These are phyloP conservation scores for Centropus unirufus DNA, from an alignment of 2,113 vertebrate genomes.

Conservation along the genomic window DNA sequence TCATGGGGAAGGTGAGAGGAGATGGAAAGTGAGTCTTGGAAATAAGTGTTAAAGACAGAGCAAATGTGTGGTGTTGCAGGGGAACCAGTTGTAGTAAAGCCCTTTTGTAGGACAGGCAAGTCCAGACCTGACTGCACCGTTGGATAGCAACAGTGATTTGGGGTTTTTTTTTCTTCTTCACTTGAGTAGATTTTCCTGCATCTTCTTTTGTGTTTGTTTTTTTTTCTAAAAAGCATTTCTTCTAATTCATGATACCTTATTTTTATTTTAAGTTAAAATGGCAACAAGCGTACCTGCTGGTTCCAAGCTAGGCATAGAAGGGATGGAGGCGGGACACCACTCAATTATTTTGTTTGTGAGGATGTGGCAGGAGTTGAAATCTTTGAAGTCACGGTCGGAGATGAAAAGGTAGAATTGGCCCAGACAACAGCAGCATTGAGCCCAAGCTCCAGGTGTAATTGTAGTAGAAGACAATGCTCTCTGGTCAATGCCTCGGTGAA, in stretches of 20 bases:
- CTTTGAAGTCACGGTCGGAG: conserved; percentile 4
- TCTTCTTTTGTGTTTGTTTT: not conserved
- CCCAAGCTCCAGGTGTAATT: not conserved
- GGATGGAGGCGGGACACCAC: not conserved
- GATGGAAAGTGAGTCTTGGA: not conserved
- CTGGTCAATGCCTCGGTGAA: conserved; percentile 44
- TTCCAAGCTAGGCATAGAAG: not conserved
- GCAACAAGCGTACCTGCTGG: not conserved
- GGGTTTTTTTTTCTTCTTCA: not conserved
- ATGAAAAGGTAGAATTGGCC: not conserved
- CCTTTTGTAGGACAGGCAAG: not conserved
- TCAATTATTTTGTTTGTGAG: conserved; percentile 21
- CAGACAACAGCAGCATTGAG: not conserved
- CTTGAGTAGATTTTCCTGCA: not conserved
- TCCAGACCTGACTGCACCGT: not conserved
- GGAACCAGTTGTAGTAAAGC: not conserved
- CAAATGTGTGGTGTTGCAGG: not conserved
- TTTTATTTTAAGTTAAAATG: not conserved
- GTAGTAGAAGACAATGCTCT: conserved; percentile 2
- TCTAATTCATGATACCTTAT: not conserved
- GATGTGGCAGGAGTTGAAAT: not conserved
- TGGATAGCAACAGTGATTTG: not conserved
- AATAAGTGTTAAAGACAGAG: not conserved
- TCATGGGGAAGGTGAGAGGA: not conserved
- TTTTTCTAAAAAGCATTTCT: not conserved